Percentiles rank a stretch among this genome's conserved stretches.
phyloP scores from a whole-genome alignment of 2,888 invertebrate genomes.

The Elmis aenea region DNA sequence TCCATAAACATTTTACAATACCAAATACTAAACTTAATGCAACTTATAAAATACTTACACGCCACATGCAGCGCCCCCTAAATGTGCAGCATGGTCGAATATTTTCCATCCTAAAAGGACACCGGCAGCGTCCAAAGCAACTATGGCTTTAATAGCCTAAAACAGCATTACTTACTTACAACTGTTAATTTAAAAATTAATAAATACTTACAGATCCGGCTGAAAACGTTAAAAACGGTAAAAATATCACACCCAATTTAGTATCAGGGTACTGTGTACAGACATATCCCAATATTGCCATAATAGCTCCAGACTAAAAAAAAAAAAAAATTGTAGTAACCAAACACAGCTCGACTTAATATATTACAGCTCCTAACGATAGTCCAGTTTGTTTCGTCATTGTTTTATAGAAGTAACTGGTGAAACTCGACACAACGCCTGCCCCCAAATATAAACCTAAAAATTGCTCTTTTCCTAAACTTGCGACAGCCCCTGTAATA shows the following conservation, averaged over 20 bases:
- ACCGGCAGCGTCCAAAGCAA: slow-evolving; percentile 81
- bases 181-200: background rate
- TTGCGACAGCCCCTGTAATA: slow-evolving; percentile 58
- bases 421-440: slow-evolving; percentile 81
- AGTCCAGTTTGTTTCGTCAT: slow-evolving; percentile 62
- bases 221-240: slow-evolving; percentile 85
- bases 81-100: slow-evolving; percentile 98
- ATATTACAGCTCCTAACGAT: slow-evolving; percentile 88
- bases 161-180: slow-evolving; percentile 29
- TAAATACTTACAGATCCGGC: slow-evolving; percentile 67
- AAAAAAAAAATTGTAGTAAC: slow-evolving; percentile 29
- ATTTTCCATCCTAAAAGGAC: slow-evolving; percentile 82
- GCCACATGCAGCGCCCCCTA: slow-evolving; percentile 90
- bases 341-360: no score
- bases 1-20: no score
- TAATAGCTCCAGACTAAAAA: slow-evolving; percentile 89
- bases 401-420: slow-evolving; percentile 78
- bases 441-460: slow-evolving; percentile 83
- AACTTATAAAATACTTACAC: slow-evolving; percentile 60
- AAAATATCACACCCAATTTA: slow-evolving; percentile 80
- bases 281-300: slow-evolving; percentile 81
- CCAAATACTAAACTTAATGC: slow-evolving; percentile 1
- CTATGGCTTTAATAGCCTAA: slow-evolving; percentile 80
- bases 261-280: slow-evolving; percentile 87
- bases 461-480: slow-evolving; percentile 89